These are phyloP conservation scores for Pan troglodytes DNA, from an alignment of 2,113 vertebrate genomes.

Conservation along the genomic window NHGRI_mPanTro3-v2.1_pri NC_072409.2:46718001-46718500, in stretches of 20 bases:
- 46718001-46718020: conserved; percentile 45
- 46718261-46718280: neutral
- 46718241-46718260: rapidly evolving
- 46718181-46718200: neutral
- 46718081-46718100: conserved; percentile 8
- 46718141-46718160: conserved; percentile 33
- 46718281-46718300: rapidly evolving
- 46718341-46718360: neutral
- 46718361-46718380: neutral
- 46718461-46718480: neutral
- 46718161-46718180: conserved; percentile 10
- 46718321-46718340: neutral
- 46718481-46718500: neutral
- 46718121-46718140: conserved; percentile 56
- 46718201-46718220: neutral
- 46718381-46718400: neutral
- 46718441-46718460: rapidly evolving
- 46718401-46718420: rapidly evolving
- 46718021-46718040: conserved; percentile 40
- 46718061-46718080: conserved; percentile 44
- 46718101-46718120: conserved; percentile 39
- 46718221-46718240: neutral
- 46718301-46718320: neutral
- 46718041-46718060: conserved; percentile 54
- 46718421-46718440: neutral